Base-by-base conservation (phyloP, 2,113 vertebrate genomes). In the Lonchura striata region DNA sequence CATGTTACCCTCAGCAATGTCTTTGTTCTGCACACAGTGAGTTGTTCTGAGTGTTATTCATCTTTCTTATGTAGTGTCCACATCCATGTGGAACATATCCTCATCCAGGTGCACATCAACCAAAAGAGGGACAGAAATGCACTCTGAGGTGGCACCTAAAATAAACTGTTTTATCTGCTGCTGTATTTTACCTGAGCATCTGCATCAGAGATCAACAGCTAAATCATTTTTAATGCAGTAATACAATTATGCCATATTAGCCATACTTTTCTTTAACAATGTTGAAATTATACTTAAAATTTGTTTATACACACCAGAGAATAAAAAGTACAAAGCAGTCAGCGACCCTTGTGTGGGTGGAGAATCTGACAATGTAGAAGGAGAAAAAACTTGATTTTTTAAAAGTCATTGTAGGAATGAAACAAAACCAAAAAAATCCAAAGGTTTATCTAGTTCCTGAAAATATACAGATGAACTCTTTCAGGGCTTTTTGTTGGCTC, bases 401-500 rank as follows among this genome's bases (percentile, higher is more conserved):
- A 46, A 63, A 84, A 31, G 15, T 1, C 0, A 37, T 23, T 72
- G 10, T 27, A 72, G 82, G 25, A 88, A 69, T 20, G 46, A 91
- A 92, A 59, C 11, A 24, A 82, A 82, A 20, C 3, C 3, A 0
- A 41, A 49, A 61, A 41, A 64, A 54, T 68, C 31, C 28, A 66
- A 79, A 82, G 6, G 4, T 25, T 61, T 64, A 50, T 23, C 33
- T 30, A 87, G 39, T 59, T 92, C 66, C 75, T 88, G 17, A 79
- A 94, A 85, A 19, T 24, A 69, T 6, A 33, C 0, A 37, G 5
- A 30, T 9, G 7, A 89, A 72, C 33, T 22, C 24, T 22, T 56
- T 8, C 0, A 7, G 81, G 33, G 4, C 0, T 23, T 93, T 75
- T 53, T 22, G 7, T 35, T 71, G 33, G 6, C 7, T 70, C 25